phyloP scores from a whole-genome alignment of 2,888 invertebrate genomes.

The Boloria selene region DNA sequence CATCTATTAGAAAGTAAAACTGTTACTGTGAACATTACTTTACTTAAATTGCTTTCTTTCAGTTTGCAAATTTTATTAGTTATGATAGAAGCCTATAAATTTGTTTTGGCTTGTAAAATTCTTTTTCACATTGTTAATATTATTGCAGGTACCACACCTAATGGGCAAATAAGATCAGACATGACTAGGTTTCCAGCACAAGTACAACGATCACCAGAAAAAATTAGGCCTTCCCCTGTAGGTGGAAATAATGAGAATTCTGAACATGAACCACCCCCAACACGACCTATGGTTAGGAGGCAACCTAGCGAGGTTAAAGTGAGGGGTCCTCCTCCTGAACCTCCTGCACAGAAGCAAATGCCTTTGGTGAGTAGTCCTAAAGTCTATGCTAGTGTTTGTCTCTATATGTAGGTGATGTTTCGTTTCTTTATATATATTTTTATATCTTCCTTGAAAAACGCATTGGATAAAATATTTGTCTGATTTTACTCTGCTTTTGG shows the following conservation, averaged over 20 bases:
- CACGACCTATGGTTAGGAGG: slow-evolving; percentile 59
- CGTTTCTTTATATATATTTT: too few relatives aligned
- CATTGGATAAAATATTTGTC: too few relatives aligned
- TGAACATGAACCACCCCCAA: slow-evolving; percentile 53
- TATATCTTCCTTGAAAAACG: too few relatives aligned
- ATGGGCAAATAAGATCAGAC: slow-evolving; percentile 68
- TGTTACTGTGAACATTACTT: too few relatives aligned
- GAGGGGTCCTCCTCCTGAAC: slow-evolving; percentile 92
- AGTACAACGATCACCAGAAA: slow-evolving; percentile 62
- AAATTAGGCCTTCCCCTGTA: slow-evolving; percentile 52
- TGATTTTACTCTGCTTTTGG: too few relatives aligned
- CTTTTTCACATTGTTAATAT: slow-evolving; percentile 3
- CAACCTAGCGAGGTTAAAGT: slow-evolving; percentile 69
- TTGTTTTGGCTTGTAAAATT: neutral
- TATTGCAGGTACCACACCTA: slow-evolving; percentile 62
- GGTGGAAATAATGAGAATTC: slow-evolving; percentile 62
- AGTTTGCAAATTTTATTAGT: too few relatives aligned
- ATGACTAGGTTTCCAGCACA: slow-evolving; percentile 65
- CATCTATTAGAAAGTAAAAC: too few relatives aligned
- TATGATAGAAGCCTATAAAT: too few relatives aligned
- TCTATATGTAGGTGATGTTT: too few relatives aligned
- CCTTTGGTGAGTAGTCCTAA: slow-evolving; percentile 77
- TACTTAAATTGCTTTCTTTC: too few relatives aligned
- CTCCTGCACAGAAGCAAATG: slow-evolving; percentile 88
- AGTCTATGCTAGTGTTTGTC: too few relatives aligned